phyloP scores from a whole-genome alignment of 1,140 invertebrate genomes.

The Heliconius nattereri region DNA sequence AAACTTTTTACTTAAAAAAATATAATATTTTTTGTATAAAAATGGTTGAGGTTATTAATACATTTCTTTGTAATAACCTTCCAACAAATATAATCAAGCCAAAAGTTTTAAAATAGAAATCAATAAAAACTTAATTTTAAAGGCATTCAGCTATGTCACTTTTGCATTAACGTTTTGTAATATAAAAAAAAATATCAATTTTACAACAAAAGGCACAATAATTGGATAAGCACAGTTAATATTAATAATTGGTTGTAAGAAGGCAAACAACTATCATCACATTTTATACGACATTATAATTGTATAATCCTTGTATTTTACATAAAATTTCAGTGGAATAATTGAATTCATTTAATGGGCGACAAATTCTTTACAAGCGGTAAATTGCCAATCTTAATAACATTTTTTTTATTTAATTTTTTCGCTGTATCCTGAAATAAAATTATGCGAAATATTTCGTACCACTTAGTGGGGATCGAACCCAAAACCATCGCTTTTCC shows the following conservation, averaged over 20 bases:
- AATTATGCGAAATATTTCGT: too few species aligned
- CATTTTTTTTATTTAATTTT: too few species aligned
- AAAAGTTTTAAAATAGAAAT: too few species aligned
- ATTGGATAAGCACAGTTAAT: constrained; percentile 13
- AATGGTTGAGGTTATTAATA: too few species aligned
- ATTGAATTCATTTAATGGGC: constrained; percentile 6
- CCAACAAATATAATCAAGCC: too few species aligned
- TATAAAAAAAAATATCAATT: background rate
- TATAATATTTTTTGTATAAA: too few species aligned
- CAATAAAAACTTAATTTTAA: background rate
- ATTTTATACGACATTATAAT: constrained; percentile 3
- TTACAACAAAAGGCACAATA: background rate
- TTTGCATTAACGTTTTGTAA: background rate
- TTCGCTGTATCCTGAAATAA: too few species aligned
- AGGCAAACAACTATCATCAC: constrained; percentile 7
- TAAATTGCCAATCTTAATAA: background rate
- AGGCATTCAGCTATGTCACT: background rate
- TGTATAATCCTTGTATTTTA: constrained; percentile 9
- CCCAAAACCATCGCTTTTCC: too few species aligned
- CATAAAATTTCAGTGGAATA: constrained; percentile 9
- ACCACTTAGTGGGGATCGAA: too few species aligned
- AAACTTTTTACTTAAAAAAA: too few species aligned
- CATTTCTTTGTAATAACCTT: too few species aligned
- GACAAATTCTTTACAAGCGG: constrained; percentile 8
- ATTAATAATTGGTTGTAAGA: background rate